These are phyloP conservation scores for Paracanthobrama guichenoti DNA, from an alignment of 2,113 vertebrate genomes.

Conservation along the genomic window DNA sequence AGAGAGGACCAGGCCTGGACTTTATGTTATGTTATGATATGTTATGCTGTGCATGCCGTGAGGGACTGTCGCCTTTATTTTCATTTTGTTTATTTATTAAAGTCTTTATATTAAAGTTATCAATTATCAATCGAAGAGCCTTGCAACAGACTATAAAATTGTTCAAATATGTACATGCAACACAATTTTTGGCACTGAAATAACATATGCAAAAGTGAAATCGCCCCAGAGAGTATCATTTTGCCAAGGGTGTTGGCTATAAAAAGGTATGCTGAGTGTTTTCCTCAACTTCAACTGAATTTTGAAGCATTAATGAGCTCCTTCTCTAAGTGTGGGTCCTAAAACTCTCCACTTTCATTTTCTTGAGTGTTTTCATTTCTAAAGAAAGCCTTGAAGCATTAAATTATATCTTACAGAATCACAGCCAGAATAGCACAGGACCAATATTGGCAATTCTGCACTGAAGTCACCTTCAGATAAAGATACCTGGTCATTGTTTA, in stretches of 20 bases:
- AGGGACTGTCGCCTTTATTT: too few relatives aligned
- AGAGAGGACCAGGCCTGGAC: too few relatives aligned
- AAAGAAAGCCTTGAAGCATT: background rate
- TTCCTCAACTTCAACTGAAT: background rate
- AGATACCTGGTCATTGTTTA: background rate
- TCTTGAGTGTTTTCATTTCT: conserved; percentile 36
- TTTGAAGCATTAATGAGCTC: conserved; percentile 20
- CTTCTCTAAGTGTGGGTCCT: conserved; percentile 24
- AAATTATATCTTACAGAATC: background rate
- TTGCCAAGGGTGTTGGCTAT: conserved; percentile 13
- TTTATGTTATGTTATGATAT: too few relatives aligned
- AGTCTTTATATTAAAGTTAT: too few relatives aligned
- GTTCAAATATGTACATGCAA: background rate
- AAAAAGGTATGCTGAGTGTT: conserved; percentile 15
- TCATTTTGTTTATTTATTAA: too few relatives aligned
- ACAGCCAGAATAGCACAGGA: background rate
- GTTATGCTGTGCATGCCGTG: too few relatives aligned
- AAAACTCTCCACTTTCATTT: conserved; percentile 24
- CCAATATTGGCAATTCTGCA: background rate
- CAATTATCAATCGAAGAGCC: background rate
- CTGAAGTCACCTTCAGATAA: background rate
- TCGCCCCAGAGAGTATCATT: background rate
- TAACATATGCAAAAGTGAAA: background rate
- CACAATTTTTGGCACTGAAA: background rate
- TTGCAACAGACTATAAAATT: background rate